Percentiles rank a stretch among this genome's conserved stretches.
Evolutionary conservation across 2,113 vertebrate genomes (phyloP).

Genomic region (Daboia siamensis): DNA sequence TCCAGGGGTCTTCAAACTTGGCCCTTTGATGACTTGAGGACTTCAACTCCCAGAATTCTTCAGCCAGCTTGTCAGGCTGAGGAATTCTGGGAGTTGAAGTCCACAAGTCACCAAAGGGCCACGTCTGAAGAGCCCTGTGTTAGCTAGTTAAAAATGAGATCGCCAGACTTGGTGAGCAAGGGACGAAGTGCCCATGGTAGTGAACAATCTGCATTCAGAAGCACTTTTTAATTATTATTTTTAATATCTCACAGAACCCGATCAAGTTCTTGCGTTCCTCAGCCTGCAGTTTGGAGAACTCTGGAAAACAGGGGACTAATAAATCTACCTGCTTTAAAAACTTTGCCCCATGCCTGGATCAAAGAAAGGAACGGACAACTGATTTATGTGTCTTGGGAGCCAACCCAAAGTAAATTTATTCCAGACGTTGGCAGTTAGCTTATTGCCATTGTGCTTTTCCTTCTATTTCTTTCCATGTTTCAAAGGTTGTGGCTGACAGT

Average conservation of each 20-base stretch:
- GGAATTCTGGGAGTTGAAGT: too few relatives aligned
- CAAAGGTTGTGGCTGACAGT: background rate
- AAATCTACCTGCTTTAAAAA: background rate
- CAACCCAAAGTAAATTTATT: too few relatives aligned
- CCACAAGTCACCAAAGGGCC: too few relatives aligned
- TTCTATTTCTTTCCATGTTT: background rate
- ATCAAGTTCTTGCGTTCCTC: background rate
- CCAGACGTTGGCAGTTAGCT: background rate
- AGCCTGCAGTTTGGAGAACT: background rate
- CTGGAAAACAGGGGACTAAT: background rate
- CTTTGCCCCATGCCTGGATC: background rate
- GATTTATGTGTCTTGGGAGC: background rate
- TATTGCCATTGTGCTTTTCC: background rate
- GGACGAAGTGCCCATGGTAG: background rate
- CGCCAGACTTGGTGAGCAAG: background rate
- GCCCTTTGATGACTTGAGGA: too few relatives aligned
- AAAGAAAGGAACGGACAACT: background rate
- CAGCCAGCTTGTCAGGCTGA: too few relatives aligned
- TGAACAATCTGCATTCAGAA: background rate
- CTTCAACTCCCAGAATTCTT: too few relatives aligned
- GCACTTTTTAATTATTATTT: background rate
- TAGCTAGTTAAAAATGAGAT: background rate
- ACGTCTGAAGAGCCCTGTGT: too few relatives aligned
- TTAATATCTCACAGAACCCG: background rate
- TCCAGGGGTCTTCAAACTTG: too few relatives aligned